Percentiles rank a stretch among this genome's conserved stretches.
Evolutionary conservation across 2,888 invertebrate genomes (phyloP).

Genomic region (Biston stratarius): DNA sequence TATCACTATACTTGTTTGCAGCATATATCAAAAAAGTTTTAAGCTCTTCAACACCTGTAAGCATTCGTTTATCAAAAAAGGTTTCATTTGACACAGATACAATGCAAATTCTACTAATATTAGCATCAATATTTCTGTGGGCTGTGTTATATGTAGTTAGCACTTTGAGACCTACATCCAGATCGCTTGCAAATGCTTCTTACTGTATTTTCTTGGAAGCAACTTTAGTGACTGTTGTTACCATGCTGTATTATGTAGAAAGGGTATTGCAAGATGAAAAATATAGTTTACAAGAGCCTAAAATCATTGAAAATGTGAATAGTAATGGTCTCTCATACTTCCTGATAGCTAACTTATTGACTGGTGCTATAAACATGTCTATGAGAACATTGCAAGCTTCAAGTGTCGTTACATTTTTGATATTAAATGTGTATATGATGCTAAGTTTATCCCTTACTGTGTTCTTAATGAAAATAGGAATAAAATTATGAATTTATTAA

Average conservation of each 20-base stretch:
- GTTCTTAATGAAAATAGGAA: conserved; percentile 71
- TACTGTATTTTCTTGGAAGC: conserved; percentile 93
- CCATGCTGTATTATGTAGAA: conserved; percentile 86
- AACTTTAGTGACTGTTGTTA: conserved; percentile 85
- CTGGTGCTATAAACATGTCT: conserved; percentile 93
- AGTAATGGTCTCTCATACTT: conserved; percentile 95
- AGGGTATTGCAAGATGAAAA: conserved; percentile 65
- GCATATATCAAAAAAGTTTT: conserved; percentile 85
- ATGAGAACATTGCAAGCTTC: conserved; percentile 87
- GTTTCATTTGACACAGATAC: conserved; percentile 15
- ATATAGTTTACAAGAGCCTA: conserved; percentile 70
- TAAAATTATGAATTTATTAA: conserved; percentile 70
- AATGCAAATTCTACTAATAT: conserved; percentile 27
- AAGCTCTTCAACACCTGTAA: conserved; percentile 26
- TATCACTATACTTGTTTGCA: conserved; percentile 93
- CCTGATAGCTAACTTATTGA: conserved; percentile 92
- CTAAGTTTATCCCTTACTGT: conserved; percentile 58
- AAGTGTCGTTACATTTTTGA: conserved; percentile 72
- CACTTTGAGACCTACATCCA: conserved; percentile 87
- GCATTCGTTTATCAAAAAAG: conserved; percentile 12
- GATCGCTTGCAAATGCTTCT: conserved; percentile 93
- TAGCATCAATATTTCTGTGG: conserved; percentile 68
- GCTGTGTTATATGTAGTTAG: conserved; percentile 77
- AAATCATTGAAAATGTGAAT: conserved; percentile 90
- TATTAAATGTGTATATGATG: conserved; percentile 87